These are phyloP conservation scores for Eumaeus atala DNA, from an alignment of 1,140 invertebrate genomes.

Conservation along the genomic window DNA sequence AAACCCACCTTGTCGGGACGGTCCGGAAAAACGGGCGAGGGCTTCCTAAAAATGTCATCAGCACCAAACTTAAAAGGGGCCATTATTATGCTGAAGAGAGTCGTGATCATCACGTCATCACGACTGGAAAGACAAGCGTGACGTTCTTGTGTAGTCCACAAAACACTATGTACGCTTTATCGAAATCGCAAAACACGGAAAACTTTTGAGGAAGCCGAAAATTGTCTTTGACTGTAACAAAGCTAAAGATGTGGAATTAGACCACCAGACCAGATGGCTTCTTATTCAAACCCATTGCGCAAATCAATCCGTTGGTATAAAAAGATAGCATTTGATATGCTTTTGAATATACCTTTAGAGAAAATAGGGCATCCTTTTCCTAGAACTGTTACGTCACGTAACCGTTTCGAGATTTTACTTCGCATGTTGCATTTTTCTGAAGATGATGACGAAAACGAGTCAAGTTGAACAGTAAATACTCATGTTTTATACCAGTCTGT, in stretches of 20 bases:
- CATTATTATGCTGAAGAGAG: constrained; percentile 17
- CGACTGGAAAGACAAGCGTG: constrained; percentile 61
- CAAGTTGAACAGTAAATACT: too few species aligned
- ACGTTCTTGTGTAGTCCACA: constrained; percentile 49
- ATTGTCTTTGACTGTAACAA: constrained; percentile 52
- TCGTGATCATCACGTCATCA: constrained; percentile 43
- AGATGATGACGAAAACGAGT: constrained; percentile 18
- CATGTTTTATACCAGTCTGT: too few species aligned
- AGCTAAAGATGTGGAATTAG: constrained; percentile 45
- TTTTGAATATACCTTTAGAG: too few species aligned
- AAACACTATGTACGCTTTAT: constrained; percentile 39
- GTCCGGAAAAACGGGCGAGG: constrained; percentile 37
- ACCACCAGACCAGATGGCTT: constrained; percentile 49
- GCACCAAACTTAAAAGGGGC: constrained; percentile 14
- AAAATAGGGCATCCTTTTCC: too few species aligned
- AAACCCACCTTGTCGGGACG: constrained; percentile 17
- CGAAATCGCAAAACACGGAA: constrained; percentile 19
- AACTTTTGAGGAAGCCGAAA: constrained; percentile 35
- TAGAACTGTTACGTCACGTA: constrained; percentile 26
- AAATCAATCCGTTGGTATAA: constrained; percentile 54
- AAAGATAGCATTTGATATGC: constrained; percentile 43
- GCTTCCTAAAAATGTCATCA: constrained; percentile 40
- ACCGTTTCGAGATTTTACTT: constrained; percentile 33
- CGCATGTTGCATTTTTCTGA: constrained; percentile 32
- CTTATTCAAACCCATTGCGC: constrained; percentile 35